Conservation (phyloP, 2,797 vertebrate species). For the Brachyalestes nurse region DNA sequence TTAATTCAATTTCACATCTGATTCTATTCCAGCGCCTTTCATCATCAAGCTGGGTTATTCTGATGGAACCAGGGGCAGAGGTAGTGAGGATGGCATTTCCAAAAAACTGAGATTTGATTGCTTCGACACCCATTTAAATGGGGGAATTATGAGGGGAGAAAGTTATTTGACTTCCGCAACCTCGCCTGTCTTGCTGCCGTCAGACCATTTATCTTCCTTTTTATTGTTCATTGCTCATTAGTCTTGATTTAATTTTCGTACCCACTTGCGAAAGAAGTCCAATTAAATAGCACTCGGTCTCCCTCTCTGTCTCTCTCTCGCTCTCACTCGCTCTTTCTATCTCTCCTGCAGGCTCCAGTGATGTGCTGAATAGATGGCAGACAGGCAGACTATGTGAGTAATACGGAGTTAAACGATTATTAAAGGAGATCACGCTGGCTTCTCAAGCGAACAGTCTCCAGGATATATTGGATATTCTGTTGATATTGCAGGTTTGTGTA, state of each 20-base stretch:
- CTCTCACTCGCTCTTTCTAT: neutral
- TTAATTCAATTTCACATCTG: constrained; percentile 35
- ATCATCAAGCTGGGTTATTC: constrained; percentile 40
- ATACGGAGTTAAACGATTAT: constrained; percentile 52
- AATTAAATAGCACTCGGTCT: constrained; percentile 61
- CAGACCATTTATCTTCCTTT: constrained; percentile 73
- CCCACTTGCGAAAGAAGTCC: constrained; percentile 62
- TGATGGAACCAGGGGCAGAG: constrained; percentile 39
- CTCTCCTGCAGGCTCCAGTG: constrained; percentile 25
- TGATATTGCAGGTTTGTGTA: constrained; percentile 1
- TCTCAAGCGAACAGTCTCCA: constrained; percentile 6
- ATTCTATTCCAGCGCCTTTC: constrained; percentile 41
- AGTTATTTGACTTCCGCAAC: constrained; percentile 67
- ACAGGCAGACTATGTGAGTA: constrained; percentile 54
- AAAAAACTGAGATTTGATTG: constrained; percentile 49
- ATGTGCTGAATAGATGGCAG: constrained; percentile 38
- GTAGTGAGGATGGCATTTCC: constrained; percentile 37
- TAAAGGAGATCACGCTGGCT: constrained; percentile 12
- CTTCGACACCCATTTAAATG: constrained; percentile 53
- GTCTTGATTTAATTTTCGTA: constrained; percentile 73
- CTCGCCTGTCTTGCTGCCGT: constrained; percentile 64
- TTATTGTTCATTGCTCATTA: constrained; percentile 75
- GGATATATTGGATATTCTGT: constrained; percentile 5
- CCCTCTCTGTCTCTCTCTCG: constrained; percentile 20
- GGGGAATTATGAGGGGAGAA: constrained; percentile 62